Evolutionary conservation across 2,113 vertebrate species (phyloP), one percentile per base, ranked within the genome.

Genomic region (Zosterops hypoxanthus): DNA sequence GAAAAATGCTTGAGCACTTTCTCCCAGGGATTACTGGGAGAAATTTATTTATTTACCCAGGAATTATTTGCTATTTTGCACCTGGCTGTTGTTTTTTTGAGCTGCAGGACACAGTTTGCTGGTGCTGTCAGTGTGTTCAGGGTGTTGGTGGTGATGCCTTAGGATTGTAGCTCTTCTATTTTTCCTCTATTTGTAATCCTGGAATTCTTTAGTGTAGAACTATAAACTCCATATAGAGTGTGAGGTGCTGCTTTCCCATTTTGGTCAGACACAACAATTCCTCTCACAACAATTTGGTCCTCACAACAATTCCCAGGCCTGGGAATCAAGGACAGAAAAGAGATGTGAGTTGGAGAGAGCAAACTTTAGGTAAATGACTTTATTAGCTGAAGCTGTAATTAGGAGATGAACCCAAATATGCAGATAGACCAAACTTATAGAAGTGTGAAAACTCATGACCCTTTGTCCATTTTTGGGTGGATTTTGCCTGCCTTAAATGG

Each of bases 171-270:
- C 25, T 53, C 34, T 44, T 5, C 25, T 53, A 0, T 9, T 55
- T 79, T 64, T 23, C 24, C 12, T 23, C 0, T 14, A 0, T 24
- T 11, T 53, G 39, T 44, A 6, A 23, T 22, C 19, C 24, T 53
- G 39, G 3, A 23, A 6, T 34, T 34, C 39, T 18, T 64, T 5
- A 42, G 31, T 17, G 24, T 4, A 3, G 0, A n/a, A 10, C 11
- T 52, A 29, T 3, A 6, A 52, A 17, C 24, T 6, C 24, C 24
- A 14, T 2, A 1, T 0, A 0, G 10, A 28, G 14, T 13, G 18
- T 2, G 8, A 52, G 75, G 13, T 78, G 59, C 59, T 53, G 59
- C 24, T 44, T 11, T 1, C 49, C 14, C 39, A 11, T 14, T 14
- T 23, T 23, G 76, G 39, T 9, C 49, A 79, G 31, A 19, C 76